Evolutionary conservation across 2,797 vertebrate genomes (phyloP).

Genomic region (Hydrophis major): DNA sequence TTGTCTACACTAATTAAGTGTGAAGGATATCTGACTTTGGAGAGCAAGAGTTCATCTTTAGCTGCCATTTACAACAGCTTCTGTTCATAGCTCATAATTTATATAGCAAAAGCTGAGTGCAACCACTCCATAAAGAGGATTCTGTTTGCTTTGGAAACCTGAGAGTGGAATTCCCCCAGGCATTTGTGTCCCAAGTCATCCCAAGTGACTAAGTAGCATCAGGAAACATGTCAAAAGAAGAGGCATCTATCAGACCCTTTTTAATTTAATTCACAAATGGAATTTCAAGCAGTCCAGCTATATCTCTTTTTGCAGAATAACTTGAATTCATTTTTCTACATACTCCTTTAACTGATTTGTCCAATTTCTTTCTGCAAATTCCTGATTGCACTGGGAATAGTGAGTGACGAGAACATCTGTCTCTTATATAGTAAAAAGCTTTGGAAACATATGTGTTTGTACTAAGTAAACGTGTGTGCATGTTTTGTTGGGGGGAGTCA

Average conservation of each 20-base stretch:
- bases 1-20: neutral
- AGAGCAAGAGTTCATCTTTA: neutral
- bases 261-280: constrained; percentile 18
- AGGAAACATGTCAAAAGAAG: constrained; percentile 37
- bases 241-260: constrained; percentile 28
- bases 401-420: constrained; percentile 45
- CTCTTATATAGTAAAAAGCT: constrained; percentile 41
- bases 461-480: neutral
- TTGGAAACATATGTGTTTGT: constrained; percentile 38
- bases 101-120: constrained; percentile 1
- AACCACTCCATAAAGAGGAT: constrained; percentile 21
- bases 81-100: constrained; percentile 18
- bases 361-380: constrained; percentile 16
- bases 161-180: constrained; percentile 23
- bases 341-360: neutral
- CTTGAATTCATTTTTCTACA: neutral
- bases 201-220: constrained; percentile 35
- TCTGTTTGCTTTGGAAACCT: constrained; percentile 46
- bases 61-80: constrained; percentile 8
- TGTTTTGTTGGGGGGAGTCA: neutral
- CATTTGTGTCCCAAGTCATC: neutral
- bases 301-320: neutral
- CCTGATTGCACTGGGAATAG: constrained; percentile 14
- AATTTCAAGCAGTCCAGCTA: constrained; percentile 14
- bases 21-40: neutral